Evolutionary conservation across 2,113 vertebrate species (phyloP), one percentile per base, ranked within the genome.

Genomic region (Pycnonotus jocosus): DNA sequence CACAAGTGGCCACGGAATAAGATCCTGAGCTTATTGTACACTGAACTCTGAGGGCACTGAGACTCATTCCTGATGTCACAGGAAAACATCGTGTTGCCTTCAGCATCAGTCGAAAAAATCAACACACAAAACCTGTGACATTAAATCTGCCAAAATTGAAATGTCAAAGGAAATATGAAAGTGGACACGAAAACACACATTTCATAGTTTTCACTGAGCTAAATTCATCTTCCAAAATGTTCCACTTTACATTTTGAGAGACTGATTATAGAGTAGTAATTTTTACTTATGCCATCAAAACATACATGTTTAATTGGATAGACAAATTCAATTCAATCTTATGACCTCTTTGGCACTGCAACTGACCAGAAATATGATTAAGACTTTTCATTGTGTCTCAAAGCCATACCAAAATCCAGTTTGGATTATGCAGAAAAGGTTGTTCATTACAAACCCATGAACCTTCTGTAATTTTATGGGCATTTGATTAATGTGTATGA

Each of bases 1-100:
- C 0, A 0, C 7, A 15, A 12, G 15, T 6, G 33, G 12, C 16
- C 54, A 11, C 50, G 62, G 35, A 40, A 23, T 11, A 51, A n/a
- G 21, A 35, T 15, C 35, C 23, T 30, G n/a, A 54, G 35, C 22
- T 24, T 15, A 5, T 5, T n/a, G 22, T 1, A 53, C 1, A 0
- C 24, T 23, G 14, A 81, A 60, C 14, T 21, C 38, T 16, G 15
- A 15, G 7, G 15, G 15, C 30, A 37, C 11, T 5, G 19, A 45
- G 13, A 50, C 27, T 53, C 5, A 13, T 44, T 93, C 60, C n/a
- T 82, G 20, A 60, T 31, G 54, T 56, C 54, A 56, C 14, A n/a
- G 22, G 33, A 57, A 57, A 85, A 76, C 50, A 17, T 20, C 31
- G 2, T 1, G 5, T 9, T 14, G 4, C 27, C 38, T 62, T 62